These are phyloP conservation scores for Oasisia sp. DNA, from an alignment of 2,888 invertebrate species.

Conservation along the genomic window DNA sequence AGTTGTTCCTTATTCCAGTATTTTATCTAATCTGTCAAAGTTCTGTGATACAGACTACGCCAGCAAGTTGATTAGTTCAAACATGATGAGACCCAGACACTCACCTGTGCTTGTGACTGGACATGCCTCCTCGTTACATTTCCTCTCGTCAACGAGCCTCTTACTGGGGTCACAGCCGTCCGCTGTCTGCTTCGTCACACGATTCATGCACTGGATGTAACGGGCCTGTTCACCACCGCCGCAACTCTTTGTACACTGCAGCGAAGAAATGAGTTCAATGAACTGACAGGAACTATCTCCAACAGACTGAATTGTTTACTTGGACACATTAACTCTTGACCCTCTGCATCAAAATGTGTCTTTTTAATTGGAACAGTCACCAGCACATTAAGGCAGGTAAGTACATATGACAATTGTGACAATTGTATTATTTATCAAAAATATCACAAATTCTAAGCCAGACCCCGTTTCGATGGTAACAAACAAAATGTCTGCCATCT, in stretches of 20 bases:
- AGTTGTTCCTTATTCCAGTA: too few species aligned
- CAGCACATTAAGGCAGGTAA: neutral
- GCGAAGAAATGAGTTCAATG: conserved; percentile 23
- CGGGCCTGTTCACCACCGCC: conserved; percentile 64
- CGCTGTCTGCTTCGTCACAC: conserved; percentile 56
- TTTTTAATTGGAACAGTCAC: neutral
- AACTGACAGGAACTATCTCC: neutral
- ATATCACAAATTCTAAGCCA: too few species aligned
- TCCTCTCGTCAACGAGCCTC: conserved; percentile 58
- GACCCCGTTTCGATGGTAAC: too few species aligned
- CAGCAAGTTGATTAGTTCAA: too few species aligned
- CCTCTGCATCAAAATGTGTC: too few species aligned
- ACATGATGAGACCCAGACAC: neutral
- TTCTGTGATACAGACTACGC: too few species aligned
- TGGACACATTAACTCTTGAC: too few species aligned
- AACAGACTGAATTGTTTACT: neutral
- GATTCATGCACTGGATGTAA: conserved; percentile 65
- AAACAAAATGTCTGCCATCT: too few species aligned
- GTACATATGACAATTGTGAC: neutral
- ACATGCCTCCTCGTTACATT: conserved; percentile 61
- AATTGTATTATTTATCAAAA: too few species aligned
- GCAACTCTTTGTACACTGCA: conserved; percentile 65
- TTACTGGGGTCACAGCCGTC: conserved; percentile 53
- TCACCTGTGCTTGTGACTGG: conserved; percentile 33
- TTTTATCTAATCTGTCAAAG: too few species aligned